Evolutionary conservation across 2,113 vertebrate species (phyloP), one percentile per base, ranked within the genome.

Genomic region (Melospiza melodia): DNA sequence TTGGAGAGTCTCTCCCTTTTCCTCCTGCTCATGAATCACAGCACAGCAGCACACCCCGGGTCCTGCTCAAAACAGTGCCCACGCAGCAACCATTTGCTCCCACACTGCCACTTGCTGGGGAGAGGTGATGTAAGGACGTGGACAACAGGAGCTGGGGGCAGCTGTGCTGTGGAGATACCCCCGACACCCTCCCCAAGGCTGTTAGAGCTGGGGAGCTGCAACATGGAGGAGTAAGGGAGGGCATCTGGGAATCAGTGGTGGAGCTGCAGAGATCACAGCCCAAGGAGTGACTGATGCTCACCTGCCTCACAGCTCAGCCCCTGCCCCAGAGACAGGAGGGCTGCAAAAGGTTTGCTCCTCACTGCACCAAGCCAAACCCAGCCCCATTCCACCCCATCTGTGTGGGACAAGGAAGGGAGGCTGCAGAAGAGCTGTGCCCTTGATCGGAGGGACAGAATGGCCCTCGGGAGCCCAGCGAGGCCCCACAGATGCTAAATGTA

Each of bases 341-440:
- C 14, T 52, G 57, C n/a, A 11, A 22, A 41, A 43, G 11, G 39
- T 62, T 76, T 28, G 15, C 22, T 78, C 37, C 28, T 55, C 31
- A 1, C n/a, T 41, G 28, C 28, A 20, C 24, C 11, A 17, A 63
- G 24, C 30, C 66, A 75, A 65, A 91, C 25, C 39, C 23, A 54
- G 35, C 23, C 48, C 24, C 52, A 89, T 66, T 89, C 84, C 21
- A 68, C 12, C 5, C 44, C 28, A 4, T 23, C 69, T 62, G 13
- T 25, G 49, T 66, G 89, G 39, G 41, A 87, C 20, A 25, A 61
- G 54, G 52, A 61, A 78, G 55, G 48, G 28, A 92, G 63, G 84
- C 78, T 90, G 75, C 79, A 69, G 66, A 51, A 57, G 30, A 87
- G 84, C 72, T 94, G 78, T 95, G 90, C 82, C 95, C 94, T 96